Conservation (phyloP, 2,113 vertebrate genomes). For the Ceyx cyanopectus region DNA sequence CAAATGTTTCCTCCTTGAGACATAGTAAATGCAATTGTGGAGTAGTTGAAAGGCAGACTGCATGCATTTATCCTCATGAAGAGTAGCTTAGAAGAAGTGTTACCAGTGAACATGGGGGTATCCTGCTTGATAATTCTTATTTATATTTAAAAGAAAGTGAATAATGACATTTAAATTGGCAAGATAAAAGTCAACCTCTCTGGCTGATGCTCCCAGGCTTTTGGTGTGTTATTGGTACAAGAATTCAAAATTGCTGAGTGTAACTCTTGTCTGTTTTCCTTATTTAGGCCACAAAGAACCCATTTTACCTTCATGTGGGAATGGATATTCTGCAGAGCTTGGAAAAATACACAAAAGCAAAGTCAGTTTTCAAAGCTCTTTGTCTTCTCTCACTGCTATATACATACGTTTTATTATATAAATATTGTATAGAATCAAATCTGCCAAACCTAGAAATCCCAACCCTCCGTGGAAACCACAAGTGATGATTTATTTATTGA, state of each 20-base stretch:
- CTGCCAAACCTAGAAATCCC: not conserved
- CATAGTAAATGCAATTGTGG: too few relatives aligned
- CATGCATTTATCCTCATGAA: not conserved
- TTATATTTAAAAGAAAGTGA: constrained; percentile 5
- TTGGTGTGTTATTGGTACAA: not conserved
- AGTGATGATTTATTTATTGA: not conserved
- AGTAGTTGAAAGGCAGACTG: too few relatives aligned
- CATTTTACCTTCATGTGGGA: constrained; percentile 98
- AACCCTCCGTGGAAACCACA: not conserved
- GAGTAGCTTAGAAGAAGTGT: not conserved
- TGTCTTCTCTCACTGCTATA: not conserved
- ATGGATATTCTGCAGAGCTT: constrained; percentile 98
- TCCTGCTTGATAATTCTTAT: not conserved
- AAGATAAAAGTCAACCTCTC: constrained; percentile 6
- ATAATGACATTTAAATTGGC: not conserved
- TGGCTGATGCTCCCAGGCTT: not conserved
- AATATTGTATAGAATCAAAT: not conserved
- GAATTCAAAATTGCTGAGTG: not conserved
- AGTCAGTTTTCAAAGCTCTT: constrained; percentile 77
- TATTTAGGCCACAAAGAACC: constrained; percentile 95
- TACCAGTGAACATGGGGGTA: not conserved
- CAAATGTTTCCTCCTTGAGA: constrained; percentile 34
- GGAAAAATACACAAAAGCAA: constrained; percentile 96
- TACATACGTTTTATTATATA: not conserved
- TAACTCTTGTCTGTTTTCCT: constrained; percentile 12